phyloP scores from a whole-genome alignment of 2,113 vertebrate species.

The Romanogobio albipinnatus region DNA sequence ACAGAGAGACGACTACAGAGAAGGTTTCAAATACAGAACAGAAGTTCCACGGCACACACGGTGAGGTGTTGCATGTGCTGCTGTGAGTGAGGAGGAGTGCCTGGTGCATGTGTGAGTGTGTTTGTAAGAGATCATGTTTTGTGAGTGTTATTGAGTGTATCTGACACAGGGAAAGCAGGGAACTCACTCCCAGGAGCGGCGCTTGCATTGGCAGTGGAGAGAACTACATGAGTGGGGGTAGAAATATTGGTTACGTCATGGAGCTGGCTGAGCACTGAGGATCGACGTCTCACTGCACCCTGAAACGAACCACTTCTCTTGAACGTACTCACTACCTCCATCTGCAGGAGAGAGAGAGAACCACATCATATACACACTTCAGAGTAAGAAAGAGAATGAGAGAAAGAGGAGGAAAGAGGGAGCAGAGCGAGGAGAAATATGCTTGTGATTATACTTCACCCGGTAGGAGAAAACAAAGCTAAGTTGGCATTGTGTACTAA shows the following conservation, averaged over 20 bases:
- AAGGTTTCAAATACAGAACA: slow-evolving; percentile 65
- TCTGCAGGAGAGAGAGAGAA: slow-evolving; percentile 92
- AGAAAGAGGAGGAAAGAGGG: not conserved
- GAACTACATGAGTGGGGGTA: slow-evolving; percentile 94
- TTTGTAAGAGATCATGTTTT: slow-evolving; percentile 29
- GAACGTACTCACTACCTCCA: slow-evolving; percentile 98
- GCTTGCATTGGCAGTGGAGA: slow-evolving; percentile 90
- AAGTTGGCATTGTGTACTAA: slow-evolving; percentile 6
- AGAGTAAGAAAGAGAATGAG: not conserved
- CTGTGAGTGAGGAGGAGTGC: slow-evolving; percentile 43
- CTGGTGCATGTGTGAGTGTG: slow-evolving; percentile 18
- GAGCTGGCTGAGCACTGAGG: slow-evolving; percentile 94
- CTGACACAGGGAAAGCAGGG: slow-evolving; percentile 71
- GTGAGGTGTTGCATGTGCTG: slow-evolving; percentile 59
- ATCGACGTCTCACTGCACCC: slow-evolving; percentile 88
- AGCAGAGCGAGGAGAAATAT: slow-evolving; percentile 33
- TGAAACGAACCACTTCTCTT: slow-evolving; percentile 97
- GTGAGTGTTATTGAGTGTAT: slow-evolving; percentile 49
- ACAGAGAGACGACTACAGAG: slow-evolving; percentile 52
- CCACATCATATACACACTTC: slow-evolving; percentile 73
- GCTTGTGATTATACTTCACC: slow-evolving; percentile 34
- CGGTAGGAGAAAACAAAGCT: slow-evolving; percentile 4
- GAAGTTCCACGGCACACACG: slow-evolving; percentile 70
- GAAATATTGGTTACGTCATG: slow-evolving; percentile 96
- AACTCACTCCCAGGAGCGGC: slow-evolving; percentile 92